A percentile compares a stretch with the other conserved stretches of the same genome.
phyloP scores from a whole-genome alignment of 2,888 invertebrate species.

The Melieria picta region DNA sequence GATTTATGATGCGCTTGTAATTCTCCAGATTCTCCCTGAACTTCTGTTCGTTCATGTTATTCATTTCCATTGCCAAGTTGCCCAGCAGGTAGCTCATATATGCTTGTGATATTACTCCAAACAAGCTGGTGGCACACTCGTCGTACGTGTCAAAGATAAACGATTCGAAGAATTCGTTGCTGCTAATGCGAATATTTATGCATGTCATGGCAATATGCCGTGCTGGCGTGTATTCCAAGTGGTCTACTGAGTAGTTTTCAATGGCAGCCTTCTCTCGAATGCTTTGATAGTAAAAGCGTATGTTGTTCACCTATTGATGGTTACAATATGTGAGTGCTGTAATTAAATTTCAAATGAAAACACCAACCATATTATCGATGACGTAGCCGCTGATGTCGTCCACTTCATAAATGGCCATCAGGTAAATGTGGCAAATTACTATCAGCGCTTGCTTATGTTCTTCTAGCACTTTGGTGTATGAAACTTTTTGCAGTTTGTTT shows the following conservation, averaged over 20 bases:
- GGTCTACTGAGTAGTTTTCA: slow-evolving; percentile 31
- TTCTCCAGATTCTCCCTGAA: slow-evolving; percentile 48
- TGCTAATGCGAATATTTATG: slow-evolving; percentile 51
- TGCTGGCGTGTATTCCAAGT: slow-evolving; percentile 52
- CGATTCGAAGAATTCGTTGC: slow-evolving; percentile 54
- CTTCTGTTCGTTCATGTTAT: slow-evolving; percentile 56
- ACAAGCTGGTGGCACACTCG: slow-evolving; percentile 49
- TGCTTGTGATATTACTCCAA: slow-evolving; percentile 56
- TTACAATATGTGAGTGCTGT: neutral
- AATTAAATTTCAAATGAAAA: neutral
- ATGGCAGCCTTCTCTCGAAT: slow-evolving; percentile 45
- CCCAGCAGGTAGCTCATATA: slow-evolving; percentile 59
- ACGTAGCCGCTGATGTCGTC: slow-evolving; percentile 57
- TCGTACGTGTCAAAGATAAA: slow-evolving; percentile 53
- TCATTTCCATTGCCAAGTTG: slow-evolving; percentile 56
- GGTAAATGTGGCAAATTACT: slow-evolving; percentile 55
- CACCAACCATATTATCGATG: slow-evolving; percentile 57
- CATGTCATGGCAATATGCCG: slow-evolving; percentile 57
- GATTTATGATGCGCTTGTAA: slow-evolving; percentile 54
- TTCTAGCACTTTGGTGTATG: slow-evolving; percentile 28
- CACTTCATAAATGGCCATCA: slow-evolving; percentile 54
- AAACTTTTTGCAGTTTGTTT: slow-evolving; percentile 27
- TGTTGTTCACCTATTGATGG: slow-evolving; percentile 54
- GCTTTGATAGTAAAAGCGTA: slow-evolving; percentile 56
- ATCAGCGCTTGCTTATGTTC: slow-evolving; percentile 44